Conservation (phyloP, 1,140 invertebrate species). For the Dryas iulia region DNA sequence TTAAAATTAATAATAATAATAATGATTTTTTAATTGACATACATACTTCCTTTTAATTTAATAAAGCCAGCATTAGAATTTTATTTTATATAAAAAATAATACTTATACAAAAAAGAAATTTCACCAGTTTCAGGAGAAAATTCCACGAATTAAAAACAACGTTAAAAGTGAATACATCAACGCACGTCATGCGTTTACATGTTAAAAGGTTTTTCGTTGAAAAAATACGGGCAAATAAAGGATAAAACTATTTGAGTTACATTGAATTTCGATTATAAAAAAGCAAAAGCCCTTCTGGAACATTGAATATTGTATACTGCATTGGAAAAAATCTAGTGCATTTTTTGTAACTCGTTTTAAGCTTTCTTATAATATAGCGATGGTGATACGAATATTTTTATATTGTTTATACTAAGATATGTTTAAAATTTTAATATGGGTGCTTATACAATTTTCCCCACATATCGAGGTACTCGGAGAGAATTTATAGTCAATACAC, state of each 20-base stretch:
- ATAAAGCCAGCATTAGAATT: not conserved
- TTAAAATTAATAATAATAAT: too few species aligned
- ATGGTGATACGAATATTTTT: too few species aligned
- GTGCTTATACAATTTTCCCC: too few species aligned
- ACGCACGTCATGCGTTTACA: conserved; percentile 4
- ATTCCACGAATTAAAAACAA: not conserved
- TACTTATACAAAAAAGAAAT: not conserved
- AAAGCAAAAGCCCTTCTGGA: not conserved
- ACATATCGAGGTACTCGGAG: too few species aligned
- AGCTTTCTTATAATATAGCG: too few species aligned
- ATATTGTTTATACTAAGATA: too few species aligned
- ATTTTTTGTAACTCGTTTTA: too few species aligned
- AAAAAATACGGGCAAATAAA: conserved; percentile 1
- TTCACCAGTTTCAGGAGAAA: not conserved
- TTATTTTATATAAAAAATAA: not conserved
- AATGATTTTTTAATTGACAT: too few species aligned
- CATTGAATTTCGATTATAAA: conserved; percentile 5
- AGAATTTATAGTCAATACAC: too few species aligned
- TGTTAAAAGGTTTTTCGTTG: not conserved
- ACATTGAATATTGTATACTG: not conserved
- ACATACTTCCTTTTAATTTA: too few species aligned
- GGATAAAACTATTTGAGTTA: not conserved
- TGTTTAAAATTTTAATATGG: too few species aligned
- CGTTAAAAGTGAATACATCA: conserved; percentile 4
- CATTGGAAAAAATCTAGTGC: not conserved